Base-by-base conservation (phyloP, 2,888 invertebrate species). In the Drosophila paranaensis region DNA sequence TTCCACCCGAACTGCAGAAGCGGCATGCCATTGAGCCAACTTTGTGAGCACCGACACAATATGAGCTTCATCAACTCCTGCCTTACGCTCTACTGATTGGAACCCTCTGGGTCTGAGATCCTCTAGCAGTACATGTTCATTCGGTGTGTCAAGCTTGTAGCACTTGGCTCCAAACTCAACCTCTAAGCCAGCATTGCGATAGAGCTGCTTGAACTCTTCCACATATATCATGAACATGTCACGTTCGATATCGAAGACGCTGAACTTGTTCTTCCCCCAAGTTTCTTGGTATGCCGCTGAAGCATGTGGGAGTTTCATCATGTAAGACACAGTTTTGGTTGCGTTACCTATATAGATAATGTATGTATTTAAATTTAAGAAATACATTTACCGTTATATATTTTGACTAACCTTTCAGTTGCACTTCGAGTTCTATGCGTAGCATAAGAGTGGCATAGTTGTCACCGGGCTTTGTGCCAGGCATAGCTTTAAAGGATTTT, bases 1-100 rank as follows among this genome's bases (percentile, higher is more conserved):
- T 16, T 63, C 81, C 9, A 81, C 78, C 6, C 85, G 71, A 9
- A 87, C 88, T 0, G 86, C 91, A 1, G 91, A 91, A 0, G 90
- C 89, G 0, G 92, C 91, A 81, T 92, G 92, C 75, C 90, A 91
- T 65, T 91, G 79, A 4, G 91, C 91, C 39, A 92, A 57, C 64
- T 91, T 91, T 37, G 79, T 78, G 9, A 92, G 79, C 37, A 88
- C 82, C 8, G 82, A 48, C 33, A 90, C 54, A 16, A 84, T 84
- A 20, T 92, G 91, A 0, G 79, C 71, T 68, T 86, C 80, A 46
- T 91, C 88, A 2, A 91, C 63, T 2, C 92, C 90, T 0, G 71
- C 74, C 4, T 81, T 68, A 0, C 91, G 88, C 57, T 88, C 77
- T 0, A 74, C 80, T 48, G 84, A 83, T 16, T 74, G 79, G 39